Evolutionary conservation across 2,888 invertebrate species (phyloP), one percentile per base, ranked within the genome.

Genomic region (Nymphalis c-album): DNA sequence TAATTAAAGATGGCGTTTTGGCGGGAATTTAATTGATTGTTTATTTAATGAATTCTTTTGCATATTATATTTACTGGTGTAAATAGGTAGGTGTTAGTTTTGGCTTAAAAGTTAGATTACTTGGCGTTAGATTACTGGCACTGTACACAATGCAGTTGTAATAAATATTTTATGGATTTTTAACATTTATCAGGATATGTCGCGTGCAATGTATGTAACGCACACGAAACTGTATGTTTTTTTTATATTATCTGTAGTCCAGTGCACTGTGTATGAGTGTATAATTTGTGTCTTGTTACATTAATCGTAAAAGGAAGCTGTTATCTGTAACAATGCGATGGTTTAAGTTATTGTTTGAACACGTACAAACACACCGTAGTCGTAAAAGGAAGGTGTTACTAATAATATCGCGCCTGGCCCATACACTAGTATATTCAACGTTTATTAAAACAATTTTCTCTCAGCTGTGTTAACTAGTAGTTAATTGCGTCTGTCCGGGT

Each of bases 1-100:
- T 62, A 64, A 72, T 72, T 72, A 63, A 63, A 63, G n/a, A 55
- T 63, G 48, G 59, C 35, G 50, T 31, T 61, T 61, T 57, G 48
- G 59, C 47, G 48, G 46, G 51, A 67, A 45, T 61, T 26, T 40
- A 18, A 57, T 57, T 40, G 40, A 57, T 57, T 40, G 57, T 18
- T 35, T 3, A 35, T 40, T 55, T 57, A 18, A 35, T 57, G 18
- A 35, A 57, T 57, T 55, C 17, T 55, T 31, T 35, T 57, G n/a
- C 18, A 31, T 55, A 31, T 31, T 55, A 22, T 40, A 40, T 40
- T 40, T 40, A 40, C 35, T 0, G 10, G 13, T 40, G 13, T 13
- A 40, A 10, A 10, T 10, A 8, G 8, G 13, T 40, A 13, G 40
- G 4, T 13, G 40, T 40, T 10, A 13, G 40, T 40, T 40, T 13